Evolutionary conservation across 37 sponge, comb jelly and placozoan genomes (phyloP).

Genomic region (Amphimedon queenslandica): DNA sequence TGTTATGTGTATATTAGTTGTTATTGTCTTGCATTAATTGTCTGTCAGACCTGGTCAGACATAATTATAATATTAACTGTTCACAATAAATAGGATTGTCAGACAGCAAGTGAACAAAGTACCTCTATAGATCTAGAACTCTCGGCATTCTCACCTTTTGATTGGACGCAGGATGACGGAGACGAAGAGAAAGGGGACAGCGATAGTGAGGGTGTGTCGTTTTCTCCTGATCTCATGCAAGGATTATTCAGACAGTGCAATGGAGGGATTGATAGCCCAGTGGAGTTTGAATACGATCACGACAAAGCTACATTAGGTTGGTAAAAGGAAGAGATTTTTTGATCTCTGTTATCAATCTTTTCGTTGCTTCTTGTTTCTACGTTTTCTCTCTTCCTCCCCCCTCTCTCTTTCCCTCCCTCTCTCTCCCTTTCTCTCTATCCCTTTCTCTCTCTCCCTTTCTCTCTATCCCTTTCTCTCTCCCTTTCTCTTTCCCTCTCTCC

Average conservation of each 20-base stretch:
- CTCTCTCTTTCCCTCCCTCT: background rate
- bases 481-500: background rate
- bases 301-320: constrained; percentile 39
- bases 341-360: background rate
- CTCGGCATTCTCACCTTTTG: constrained; percentile 8
- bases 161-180: constrained; percentile 10
- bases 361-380: background rate
- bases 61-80: too few relatives aligned
- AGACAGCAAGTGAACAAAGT: too few relatives aligned
- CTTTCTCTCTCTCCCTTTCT: too few relatives aligned
- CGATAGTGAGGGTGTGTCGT: background rate
- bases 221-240: constrained; percentile 8
- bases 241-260: constrained; percentile 9
- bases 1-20: too few relatives aligned
- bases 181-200: background rate
- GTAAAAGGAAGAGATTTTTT: constrained; percentile 2
- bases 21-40: too few relatives aligned
- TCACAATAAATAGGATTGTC: too few relatives aligned
- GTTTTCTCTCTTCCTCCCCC: background rate
- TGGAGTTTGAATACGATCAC: constrained; percentile 50
- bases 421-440: too few relatives aligned
- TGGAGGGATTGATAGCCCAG: constrained; percentile 31
- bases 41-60: too few relatives aligned
- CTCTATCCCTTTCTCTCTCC: too few relatives aligned
- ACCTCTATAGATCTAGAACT: background rate